Base-by-base conservation (phyloP, 2,888 invertebrate genomes). In the Pardosa pseudoannulata region DNA sequence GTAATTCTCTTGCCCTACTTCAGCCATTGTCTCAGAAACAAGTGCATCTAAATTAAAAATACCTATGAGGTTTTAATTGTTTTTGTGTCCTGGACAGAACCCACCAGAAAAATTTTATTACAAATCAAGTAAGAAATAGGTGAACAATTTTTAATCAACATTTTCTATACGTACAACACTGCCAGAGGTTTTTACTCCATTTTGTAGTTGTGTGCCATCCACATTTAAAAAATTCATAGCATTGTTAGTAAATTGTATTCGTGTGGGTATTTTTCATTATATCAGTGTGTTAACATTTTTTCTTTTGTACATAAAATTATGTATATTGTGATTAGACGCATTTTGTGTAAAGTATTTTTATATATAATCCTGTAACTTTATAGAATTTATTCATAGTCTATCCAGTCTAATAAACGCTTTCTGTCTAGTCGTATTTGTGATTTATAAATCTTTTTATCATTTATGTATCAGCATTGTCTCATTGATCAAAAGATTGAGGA, bases 311-410 rank as follows among this genome's bases (percentile, higher is more conserved):
- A 46, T 16, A 46, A 46, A 46, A 46, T 46, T 16, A 6, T 46
- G 46, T 46, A 46, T 16, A 46, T 16, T 46, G 46, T 46, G 46
- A 16, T 46, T 46, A 46, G 46, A 46, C 2, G 36, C 46, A 46
- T 46, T 46, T 46, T 46, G n/a, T 16, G 46, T 46, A 46, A 46
- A 46, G 46, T 46, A 46, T 46, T 46, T 46, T 46, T 46, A 9
- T 46, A 46, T 46, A 46, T 46, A 16, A 46, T 46, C 2, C 9
- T 13, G 46, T 16, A 46, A 46, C 46, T 7, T 46, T 46, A 46
- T 46, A 46, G 46, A 13, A 16, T n/a, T 16, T 46, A 46, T 13
- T 46, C 46, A 46, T 46, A 16, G 46, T 46, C 2, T 46, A 36
- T 46, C 16, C n/a, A 16, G 9, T 16, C 2, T 16, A 46, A 16